Base-by-base conservation (phyloP, 2,113 vertebrate genomes). In the Pituophis catenifer region DNA sequence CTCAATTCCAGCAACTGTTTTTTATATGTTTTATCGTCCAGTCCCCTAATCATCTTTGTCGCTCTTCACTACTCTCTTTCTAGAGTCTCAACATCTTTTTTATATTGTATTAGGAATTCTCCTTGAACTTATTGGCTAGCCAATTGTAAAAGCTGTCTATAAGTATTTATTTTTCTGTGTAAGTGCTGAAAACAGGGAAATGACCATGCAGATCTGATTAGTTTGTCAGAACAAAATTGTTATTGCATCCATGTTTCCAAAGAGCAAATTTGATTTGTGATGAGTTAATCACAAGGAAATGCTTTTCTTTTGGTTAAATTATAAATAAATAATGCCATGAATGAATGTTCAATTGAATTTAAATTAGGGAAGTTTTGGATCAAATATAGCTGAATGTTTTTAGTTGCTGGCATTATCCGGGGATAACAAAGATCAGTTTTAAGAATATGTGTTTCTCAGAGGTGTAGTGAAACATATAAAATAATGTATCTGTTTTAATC, bases 251-350 rank as follows among this genome's bases (percentile, higher is more conserved):
- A 21, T 29, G 44, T 89, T 75, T 38, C 26, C 33, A 23, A 88
- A 54, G 48, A 92, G 12, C 12, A 58, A 53, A 55, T 91, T 38
- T 24, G 53, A 88, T 53, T 58, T 13, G 15, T 92, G 92, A 75
- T 29, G 86, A 86, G 44, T 53, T 59, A 90, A 93, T 86, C 89
- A 86, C 85, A 90, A 54, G 44, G 55, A 58, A 86, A 86, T 52
- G 75, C 12, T 86, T 93, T 89, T 93, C 65, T 92, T 75, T 65
- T 92, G 54, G 81, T 89, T 58, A 92, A 89, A 57, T 24, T 85
- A 58, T 89, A 23, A 50, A 57, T 58, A 89, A 89, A 89, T 38
- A 89, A 89, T 53, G 26, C 26, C 81, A 92, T 26, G 33, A 55
- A 89, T 88, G 50, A 21, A 53, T 29, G 29, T 8, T 88, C 59